Percentiles rank a stretch among this genome's conserved stretches.
Conservation (phyloP, 1,140 invertebrate species). For the Melitaea cinxia region DNA sequence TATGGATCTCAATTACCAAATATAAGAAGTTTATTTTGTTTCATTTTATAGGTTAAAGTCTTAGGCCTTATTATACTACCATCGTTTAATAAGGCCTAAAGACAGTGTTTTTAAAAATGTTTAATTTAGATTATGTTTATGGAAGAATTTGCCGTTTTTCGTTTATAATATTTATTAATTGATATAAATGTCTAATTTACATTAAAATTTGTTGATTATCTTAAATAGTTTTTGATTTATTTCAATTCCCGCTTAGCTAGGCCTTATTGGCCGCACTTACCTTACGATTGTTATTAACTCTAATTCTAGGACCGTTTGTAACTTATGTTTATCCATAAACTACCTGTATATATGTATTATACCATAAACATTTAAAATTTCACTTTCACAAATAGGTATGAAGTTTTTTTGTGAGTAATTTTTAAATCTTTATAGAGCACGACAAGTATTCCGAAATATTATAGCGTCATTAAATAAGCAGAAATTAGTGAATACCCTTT, state of each 20-base stretch:
- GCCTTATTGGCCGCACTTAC: background rate
- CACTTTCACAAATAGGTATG: too few species aligned
- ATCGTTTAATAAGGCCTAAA: constrained; percentile 14
- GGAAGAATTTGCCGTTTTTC: constrained; percentile 8
- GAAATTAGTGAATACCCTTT: too few species aligned
- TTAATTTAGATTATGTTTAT: constrained; percentile 4
- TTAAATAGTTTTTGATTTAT: constrained; percentile 16
- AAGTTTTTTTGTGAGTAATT: too few species aligned
- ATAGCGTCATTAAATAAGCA: too few species aligned
- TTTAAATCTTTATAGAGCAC: too few species aligned
- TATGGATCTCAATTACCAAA: constrained; percentile 20
- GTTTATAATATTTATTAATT: constrained; percentile 13
- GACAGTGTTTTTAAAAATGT: constrained; percentile 9
- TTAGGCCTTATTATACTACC: constrained; percentile 1
- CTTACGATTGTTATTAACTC: background rate
- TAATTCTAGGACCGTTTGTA: too few species aligned
- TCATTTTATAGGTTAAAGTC: constrained; percentile 13
- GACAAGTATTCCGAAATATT: too few species aligned
- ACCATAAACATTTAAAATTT: too few species aligned
- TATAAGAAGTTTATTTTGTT: constrained; percentile 17
- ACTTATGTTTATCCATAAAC: too few species aligned
- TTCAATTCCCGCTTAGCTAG: constrained; percentile 12
- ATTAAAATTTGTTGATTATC: constrained; percentile 1
- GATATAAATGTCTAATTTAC: constrained; percentile 6
- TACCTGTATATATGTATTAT: too few species aligned